Base-by-base conservation (phyloP, 2,113 vertebrate species). In the Siphamia tubifer region DNA sequence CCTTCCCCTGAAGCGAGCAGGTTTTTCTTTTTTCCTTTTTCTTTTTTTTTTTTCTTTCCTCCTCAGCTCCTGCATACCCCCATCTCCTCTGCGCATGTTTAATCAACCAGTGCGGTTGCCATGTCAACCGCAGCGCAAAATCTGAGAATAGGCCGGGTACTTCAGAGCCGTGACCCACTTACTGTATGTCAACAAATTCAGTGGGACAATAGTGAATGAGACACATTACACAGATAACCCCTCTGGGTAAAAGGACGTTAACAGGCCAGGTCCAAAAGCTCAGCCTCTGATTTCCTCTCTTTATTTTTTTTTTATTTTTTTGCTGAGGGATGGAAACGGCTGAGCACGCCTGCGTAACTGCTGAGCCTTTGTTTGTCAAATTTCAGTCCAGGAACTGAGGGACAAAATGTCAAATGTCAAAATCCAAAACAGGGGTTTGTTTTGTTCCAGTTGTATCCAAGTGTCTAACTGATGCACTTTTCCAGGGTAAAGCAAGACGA, bases 131-230 rank as follows among this genome's bases (percentile, higher is more conserved):
- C 90, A 88, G 89, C 74, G 79, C 92, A 87, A 92, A 92, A 92
- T 91, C 89, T 53, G 90, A 88, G 93, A 94, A 92, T 92, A 89
- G 92, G 81, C 30, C 27, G 62, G 88, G 92, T 89, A 88, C 94
- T 94, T 96, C 92, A 93, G 94, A 92, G 93, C 93, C 71, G 81
- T 99, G 96, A 98, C 96, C 97, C 94, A 98, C 93, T 98, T 99
- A 95, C 93, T 90, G 90, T 93, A 94, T 92, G 94, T 96, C 95
- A 98, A 95, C 95, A 96, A 93, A 95, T 95, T 95, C 92, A 91
- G 83, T 82, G 86, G 92, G 91, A 95, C 94, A 96, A 96, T 91
- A 90, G 93, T 83, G 87, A 94, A 83, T 69, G 88, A 91, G 91
- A 87, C 85, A 90, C 88, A 86, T 94, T 91, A 90, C 72, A 56